Evolutionary conservation across 2,797 vertebrate genomes (phyloP).

Genomic region (Tadarida brasiliensis): DNA sequence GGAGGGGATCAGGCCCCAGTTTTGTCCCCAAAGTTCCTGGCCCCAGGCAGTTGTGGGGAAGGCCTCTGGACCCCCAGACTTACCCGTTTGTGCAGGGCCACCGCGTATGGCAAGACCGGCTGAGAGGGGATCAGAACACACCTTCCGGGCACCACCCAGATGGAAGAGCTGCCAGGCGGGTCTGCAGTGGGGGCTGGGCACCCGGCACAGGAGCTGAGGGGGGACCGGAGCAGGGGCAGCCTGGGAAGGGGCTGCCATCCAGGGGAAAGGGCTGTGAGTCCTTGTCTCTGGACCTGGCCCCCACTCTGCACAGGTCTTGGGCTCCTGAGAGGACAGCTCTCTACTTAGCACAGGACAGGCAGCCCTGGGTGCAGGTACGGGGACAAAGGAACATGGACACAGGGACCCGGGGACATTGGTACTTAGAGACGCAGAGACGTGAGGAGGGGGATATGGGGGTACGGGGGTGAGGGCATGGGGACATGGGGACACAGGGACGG

Average conservation of each 20-base stretch:
- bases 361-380: not conserved
- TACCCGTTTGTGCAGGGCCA: not conserved
- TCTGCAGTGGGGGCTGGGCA: fast-evolving
- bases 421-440: not conserved
- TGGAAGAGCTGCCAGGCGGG: fast-evolving
- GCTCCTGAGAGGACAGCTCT: not conserved
- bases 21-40: not conserved
- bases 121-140: not conserved
- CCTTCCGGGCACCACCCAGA: fast-evolving
- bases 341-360: not conserved
- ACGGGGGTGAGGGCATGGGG: not conserved
- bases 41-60: not conserved
- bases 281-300: not conserved
- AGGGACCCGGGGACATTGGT: not conserved
- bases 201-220: not conserved
- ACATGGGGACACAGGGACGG: not conserved
- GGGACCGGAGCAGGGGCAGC: fast-evolving
- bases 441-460: not conserved
- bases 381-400: not conserved
- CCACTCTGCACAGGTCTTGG: not conserved
- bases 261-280: fast-evolving
- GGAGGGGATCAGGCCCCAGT: not conserved
- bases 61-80: not conserved
- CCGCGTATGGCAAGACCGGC: not conserved
- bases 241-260: not conserved